Evolutionary conservation across 2,888 invertebrate genomes (phyloP).

Genomic region (Pollenia amentaria): DNA sequence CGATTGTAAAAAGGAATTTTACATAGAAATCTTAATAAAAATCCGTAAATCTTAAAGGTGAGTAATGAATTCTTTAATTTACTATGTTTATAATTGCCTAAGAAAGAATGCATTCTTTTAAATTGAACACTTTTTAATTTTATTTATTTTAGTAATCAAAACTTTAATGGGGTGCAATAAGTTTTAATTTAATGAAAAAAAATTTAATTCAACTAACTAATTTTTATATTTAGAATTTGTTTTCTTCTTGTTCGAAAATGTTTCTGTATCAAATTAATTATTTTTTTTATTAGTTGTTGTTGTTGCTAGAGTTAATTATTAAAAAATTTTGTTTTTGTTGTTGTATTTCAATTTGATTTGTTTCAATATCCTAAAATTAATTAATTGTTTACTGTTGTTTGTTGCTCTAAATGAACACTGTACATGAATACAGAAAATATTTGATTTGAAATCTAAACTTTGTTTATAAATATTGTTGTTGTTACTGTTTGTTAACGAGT

Average conservation of each 20-base stretch:
- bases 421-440: constrained; percentile 49
- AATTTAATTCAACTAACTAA: constrained; percentile 48
- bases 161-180: constrained; percentile 8
- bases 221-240: constrained; percentile 46
- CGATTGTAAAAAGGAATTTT: too few species aligned
- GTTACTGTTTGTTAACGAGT: constrained; percentile 28
- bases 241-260: constrained; percentile 13
- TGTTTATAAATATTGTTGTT: constrained; percentile 35
- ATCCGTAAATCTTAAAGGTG: too few species aligned
- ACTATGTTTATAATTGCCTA: background rate
- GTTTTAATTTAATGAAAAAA: constrained; percentile 4
- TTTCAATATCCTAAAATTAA: constrained; percentile 12
- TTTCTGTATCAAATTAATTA: constrained; percentile 40
- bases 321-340: background rate
- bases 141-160: background rate
- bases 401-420: constrained; percentile 52
- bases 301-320: background rate
- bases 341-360: background rate
- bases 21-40: too few species aligned
- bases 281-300: constrained; percentile 27
- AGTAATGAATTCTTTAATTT: background rate
- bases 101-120: constrained; percentile 63
- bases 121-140: background rate
- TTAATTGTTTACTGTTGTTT: background rate
- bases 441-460: constrained; percentile 24